Percentiles rank a stretch among this genome's conserved stretches.
These are phyloP conservation scores for Encarsia formosa DNA, from an alignment of 2,888 invertebrate species.

Conservation along the genomic window DNA sequence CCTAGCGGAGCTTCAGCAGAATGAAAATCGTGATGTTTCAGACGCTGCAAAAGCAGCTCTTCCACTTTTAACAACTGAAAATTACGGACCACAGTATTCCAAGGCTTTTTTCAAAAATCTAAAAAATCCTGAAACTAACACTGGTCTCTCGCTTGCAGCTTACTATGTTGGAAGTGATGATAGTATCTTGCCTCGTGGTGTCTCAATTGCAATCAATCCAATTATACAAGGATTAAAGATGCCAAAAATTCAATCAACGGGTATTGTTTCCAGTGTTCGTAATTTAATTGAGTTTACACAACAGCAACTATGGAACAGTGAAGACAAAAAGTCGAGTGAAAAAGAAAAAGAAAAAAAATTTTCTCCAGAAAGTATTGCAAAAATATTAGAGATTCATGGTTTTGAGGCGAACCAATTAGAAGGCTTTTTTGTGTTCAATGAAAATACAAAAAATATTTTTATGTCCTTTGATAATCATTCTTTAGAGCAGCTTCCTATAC, in stretches of 20 bases:
- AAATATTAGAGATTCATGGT: constrained; percentile 57
- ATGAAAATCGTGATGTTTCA: constrained; percentile 50
- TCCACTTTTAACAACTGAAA: constrained; percentile 45
- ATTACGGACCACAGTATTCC: constrained; percentile 56
- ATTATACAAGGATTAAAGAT: constrained; percentile 47
- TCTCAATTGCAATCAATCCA: constrained; percentile 37
- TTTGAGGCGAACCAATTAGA: constrained; percentile 57
- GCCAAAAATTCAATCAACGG: constrained; percentile 33
- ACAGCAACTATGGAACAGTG: background rate
- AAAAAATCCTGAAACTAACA: constrained; percentile 50
- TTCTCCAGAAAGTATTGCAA: constrained; percentile 57
- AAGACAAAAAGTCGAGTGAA: constrained; percentile 16
- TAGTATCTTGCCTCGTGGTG: constrained; percentile 54
- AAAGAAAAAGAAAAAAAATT: constrained; percentile 37
- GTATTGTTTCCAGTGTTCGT: constrained; percentile 52
- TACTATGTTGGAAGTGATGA: constrained; percentile 59
- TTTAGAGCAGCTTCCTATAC: constrained; percentile 52
- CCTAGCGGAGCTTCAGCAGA: constrained; percentile 53
- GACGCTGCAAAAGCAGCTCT: constrained; percentile 49
- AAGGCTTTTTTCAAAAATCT: constrained; percentile 50
- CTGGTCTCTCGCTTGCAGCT: constrained; percentile 35
- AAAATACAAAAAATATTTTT: constrained; percentile 53
- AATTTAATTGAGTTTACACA: constrained; percentile 36
- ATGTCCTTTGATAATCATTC: constrained; percentile 57
- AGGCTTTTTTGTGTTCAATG: constrained; percentile 54